Percentiles rank a stretch among this genome's conserved stretches.
Conservation (phyloP, 2,113 vertebrate genomes). For the Porphyrio hochstetteri region DNA sequence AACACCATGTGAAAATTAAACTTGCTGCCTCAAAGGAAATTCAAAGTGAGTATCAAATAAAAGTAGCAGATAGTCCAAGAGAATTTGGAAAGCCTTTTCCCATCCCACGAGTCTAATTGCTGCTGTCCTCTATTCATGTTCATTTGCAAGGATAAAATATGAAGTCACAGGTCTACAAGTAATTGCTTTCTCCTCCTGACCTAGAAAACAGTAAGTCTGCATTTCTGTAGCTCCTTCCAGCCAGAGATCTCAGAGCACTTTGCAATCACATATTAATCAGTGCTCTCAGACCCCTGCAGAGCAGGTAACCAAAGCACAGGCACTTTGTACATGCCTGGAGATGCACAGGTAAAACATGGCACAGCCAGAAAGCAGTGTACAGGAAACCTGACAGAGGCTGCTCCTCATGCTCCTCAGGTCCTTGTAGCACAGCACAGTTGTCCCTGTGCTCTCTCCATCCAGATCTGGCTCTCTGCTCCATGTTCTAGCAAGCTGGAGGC, state of each 20-base stretch:
- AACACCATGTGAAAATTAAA: background rate
- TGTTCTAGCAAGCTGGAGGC: background rate
- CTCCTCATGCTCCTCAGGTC: background rate
- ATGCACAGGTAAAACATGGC: background rate
- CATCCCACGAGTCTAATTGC: background rate
- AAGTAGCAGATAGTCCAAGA: background rate
- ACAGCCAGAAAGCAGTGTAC: background rate
- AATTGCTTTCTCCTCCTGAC: background rate
- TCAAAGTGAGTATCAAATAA: background rate
- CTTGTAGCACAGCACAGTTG: background rate
- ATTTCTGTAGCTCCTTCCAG: background rate
- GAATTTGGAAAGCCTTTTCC: background rate
- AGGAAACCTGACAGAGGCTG: background rate
- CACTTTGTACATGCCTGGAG: background rate
- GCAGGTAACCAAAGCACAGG: background rate
- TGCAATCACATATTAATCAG: background rate
- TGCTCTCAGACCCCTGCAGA: background rate
- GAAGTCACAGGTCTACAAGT: background rate
- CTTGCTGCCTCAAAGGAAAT: background rate
- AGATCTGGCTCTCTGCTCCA: background rate
- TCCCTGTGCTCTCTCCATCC: background rate
- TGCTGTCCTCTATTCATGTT: background rate
- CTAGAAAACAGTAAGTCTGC: background rate
- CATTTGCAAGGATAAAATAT: background rate
- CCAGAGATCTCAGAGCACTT: background rate